Conservation (phyloP, 1,140 invertebrate genomes). For the Meteorus sp. region DNA sequence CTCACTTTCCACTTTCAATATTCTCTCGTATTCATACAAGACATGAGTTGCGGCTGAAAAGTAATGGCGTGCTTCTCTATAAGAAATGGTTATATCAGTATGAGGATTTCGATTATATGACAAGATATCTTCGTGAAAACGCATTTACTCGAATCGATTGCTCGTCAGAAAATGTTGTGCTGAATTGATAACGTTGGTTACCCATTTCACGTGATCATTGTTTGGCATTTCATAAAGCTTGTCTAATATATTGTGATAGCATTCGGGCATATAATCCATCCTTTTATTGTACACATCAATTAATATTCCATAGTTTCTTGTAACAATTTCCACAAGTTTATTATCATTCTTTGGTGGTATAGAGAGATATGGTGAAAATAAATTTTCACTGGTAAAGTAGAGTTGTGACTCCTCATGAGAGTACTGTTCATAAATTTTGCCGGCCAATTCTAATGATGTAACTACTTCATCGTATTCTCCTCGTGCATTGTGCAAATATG, state of each 20-base stretch:
- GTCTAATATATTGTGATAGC: slow-evolving; percentile 65
- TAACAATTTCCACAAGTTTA: slow-evolving; percentile 57
- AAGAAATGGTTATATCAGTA: slow-evolving; percentile 13
- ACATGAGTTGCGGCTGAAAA: slow-evolving; percentile 61
- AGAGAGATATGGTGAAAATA: slow-evolving; percentile 22
- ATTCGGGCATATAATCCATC: slow-evolving; percentile 58
- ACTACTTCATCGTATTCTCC: slow-evolving; percentile 21
- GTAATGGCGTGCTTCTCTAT: slow-evolving; percentile 63
- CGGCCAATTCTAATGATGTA: slow-evolving; percentile 30
- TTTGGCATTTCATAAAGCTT: slow-evolving; percentile 64
- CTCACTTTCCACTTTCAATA: too few relatives aligned
- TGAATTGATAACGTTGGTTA: slow-evolving; percentile 64
- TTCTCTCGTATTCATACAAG: slow-evolving; percentile 56
- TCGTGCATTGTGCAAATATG: slow-evolving; percentile 30
- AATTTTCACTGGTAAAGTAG: slow-evolving; percentile 33
- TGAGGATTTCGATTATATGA: not conserved
- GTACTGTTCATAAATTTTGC: slow-evolving; percentile 27
- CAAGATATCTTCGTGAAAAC: not conserved
- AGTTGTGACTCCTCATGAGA: not conserved
- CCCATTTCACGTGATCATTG: slow-evolving; percentile 67
- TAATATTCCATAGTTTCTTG: slow-evolving; percentile 59
- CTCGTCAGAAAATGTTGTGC: slow-evolving; percentile 61
- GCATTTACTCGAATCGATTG: slow-evolving; percentile 44
- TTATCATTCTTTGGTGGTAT: slow-evolving; percentile 29
- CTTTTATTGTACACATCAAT: slow-evolving; percentile 58